Conservation (phyloP, 2,113 vertebrate species). For the Oriolus oriolus region DNA sequence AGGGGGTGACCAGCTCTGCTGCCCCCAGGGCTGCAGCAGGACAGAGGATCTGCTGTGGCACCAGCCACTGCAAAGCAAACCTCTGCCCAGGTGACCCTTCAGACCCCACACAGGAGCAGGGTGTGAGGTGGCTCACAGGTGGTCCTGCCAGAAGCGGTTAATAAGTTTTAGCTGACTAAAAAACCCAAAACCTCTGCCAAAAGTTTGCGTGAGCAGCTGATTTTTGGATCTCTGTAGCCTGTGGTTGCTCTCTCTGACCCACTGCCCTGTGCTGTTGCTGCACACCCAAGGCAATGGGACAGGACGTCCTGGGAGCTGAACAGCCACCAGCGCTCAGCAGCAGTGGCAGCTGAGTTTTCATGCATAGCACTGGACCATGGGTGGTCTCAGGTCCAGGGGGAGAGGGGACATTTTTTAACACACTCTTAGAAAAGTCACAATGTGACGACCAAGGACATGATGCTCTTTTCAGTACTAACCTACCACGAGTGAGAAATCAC, state of each 20-base stretch:
- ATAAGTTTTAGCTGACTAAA: neutral
- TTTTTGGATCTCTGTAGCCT: neutral
- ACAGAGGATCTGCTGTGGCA: rapidly evolving
- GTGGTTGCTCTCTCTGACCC: neutral
- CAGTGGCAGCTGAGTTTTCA: neutral
- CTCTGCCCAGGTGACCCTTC: neutral
- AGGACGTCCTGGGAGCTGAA: neutral
- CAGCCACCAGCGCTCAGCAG: rapidly evolving
- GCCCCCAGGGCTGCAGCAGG: neutral
- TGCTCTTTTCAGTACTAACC: neutral
- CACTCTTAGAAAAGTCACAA: neutral
- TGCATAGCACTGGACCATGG: too few species aligned
- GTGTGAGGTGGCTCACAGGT: neutral
- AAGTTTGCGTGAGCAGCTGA: rapidly evolving
- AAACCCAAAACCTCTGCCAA: neutral
- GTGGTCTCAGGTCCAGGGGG: neutral
- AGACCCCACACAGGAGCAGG: neutral
- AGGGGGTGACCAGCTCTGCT: neutral
- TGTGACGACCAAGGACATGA: neutral
- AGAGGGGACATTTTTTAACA: neutral
- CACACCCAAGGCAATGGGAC: rapidly evolving
- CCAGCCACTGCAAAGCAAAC: rapidly evolving
- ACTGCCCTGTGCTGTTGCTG: neutral
- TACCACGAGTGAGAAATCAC: neutral
- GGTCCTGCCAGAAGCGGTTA: neutral